phyloP scores from a whole-genome alignment of 1,140 invertebrate genomes.

The Tetragnatha versicolor region DNA sequence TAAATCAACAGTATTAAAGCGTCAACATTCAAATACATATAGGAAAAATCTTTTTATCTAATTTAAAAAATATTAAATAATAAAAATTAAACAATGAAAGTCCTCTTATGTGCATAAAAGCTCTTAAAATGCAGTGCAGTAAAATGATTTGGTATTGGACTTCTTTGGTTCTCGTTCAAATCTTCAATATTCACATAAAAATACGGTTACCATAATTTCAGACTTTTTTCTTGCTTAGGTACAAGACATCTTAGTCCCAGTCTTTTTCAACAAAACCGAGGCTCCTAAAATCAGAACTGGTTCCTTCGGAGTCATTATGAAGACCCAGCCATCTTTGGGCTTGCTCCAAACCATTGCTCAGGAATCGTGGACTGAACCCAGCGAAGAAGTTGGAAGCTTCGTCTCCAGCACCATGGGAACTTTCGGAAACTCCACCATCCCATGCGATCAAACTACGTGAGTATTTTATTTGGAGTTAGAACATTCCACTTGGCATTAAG shows the following conservation, averaged over 20 bases:
- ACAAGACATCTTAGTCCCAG: constrained; percentile 50
- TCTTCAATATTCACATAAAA: too few relatives aligned
- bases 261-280: constrained; percentile 57
- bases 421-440: constrained; percentile 44
- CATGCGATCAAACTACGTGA: constrained; percentile 36
- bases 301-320: constrained; percentile 56
- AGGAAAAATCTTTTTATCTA: too few relatives aligned
- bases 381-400: constrained; percentile 54
- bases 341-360: constrained; percentile 56
- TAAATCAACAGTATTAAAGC: too few relatives aligned
- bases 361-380: constrained; percentile 48
- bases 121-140: too few relatives aligned
- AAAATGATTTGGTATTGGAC: too few relatives aligned
- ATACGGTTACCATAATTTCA: too few relatives aligned
- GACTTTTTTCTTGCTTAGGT: constrained; percentile 27
- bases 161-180: too few relatives aligned
- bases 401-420: constrained; percentile 47
- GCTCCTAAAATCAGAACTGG: constrained; percentile 57
- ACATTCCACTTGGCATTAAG: neutral
- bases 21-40: too few relatives aligned
- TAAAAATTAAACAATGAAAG: too few relatives aligned
- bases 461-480: neutral
- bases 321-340: constrained; percentile 39
- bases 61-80: too few relatives aligned
- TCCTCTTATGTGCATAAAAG: too few relatives aligned